A percentile compares a stretch with the other conserved stretches of the same genome.
phyloP scores from a whole-genome alignment of 2,113 vertebrate genomes.

The Sialia sialis region DNA sequence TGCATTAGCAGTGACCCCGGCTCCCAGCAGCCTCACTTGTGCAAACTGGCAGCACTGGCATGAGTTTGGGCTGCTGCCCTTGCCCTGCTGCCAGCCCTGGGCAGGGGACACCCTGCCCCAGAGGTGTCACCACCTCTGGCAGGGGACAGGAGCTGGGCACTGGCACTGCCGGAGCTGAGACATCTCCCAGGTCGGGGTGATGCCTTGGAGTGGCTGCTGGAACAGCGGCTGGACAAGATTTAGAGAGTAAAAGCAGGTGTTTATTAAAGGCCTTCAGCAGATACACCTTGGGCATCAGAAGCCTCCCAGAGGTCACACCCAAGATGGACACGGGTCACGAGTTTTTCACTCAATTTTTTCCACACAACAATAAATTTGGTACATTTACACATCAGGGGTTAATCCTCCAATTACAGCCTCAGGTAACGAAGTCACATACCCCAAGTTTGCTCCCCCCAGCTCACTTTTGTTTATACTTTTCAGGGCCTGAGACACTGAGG shows the following conservation, averaged over 20 bases:
- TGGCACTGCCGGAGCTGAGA: background rate
- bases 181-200: background rate
- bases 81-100: background rate
- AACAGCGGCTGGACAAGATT: background rate
- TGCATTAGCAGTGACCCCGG: background rate
- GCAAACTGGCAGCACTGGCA: background rate
- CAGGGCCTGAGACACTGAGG: background rate
- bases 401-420: background rate
- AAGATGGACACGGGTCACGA: fast-evolving
- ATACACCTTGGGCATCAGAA: background rate
- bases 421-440: background rate
- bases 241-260: background rate
- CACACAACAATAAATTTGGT: background rate
- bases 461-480: background rate
- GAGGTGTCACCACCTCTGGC: fast-evolving
- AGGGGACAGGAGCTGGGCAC: background rate
- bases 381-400: background rate
- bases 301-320: background rate
- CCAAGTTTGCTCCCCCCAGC: background rate
- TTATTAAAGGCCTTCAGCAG: background rate
- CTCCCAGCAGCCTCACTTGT: background rate
- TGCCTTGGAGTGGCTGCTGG: background rate
- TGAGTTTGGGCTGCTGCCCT: background rate
- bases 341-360: too few species aligned
- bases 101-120: fast-evolving